These are phyloP conservation scores for Dryas iulia DNA, from an alignment of 1,140 invertebrate genomes.

Conservation along the genomic window DNA sequence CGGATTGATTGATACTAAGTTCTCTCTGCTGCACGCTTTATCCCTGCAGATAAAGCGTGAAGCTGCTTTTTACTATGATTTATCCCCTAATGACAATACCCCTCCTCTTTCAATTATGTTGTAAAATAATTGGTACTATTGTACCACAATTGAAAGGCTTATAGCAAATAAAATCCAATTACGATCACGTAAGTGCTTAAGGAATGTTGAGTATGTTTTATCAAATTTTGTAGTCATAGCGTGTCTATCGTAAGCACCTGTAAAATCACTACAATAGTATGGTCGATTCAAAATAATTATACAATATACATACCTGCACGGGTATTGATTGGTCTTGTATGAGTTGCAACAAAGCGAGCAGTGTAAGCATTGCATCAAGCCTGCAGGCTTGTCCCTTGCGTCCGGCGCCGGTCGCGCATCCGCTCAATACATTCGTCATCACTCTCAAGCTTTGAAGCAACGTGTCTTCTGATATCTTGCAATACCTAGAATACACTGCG, in stretches of 20 bases:
- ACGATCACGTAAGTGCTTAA: neutral
- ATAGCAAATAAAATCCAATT: neutral
- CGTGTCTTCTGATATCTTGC: constrained; percentile 56
- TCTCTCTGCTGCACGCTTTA: no score
- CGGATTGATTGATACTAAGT: no score
- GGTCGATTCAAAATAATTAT: neutral
- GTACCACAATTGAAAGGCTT: no score
- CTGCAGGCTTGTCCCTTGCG: constrained; percentile 59
- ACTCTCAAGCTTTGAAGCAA: constrained; percentile 40
- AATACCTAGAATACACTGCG: constrained; percentile 53
- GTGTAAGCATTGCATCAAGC: constrained; percentile 47
- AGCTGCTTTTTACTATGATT: no score
- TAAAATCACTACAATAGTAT: neutral
- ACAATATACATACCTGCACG: constrained; percentile 52
- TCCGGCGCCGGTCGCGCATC: constrained; percentile 52
- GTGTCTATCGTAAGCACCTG: neutral
- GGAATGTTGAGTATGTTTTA: neutral
- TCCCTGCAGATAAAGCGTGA: no score
- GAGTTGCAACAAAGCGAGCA: constrained; percentile 49
- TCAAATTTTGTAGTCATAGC: neutral
- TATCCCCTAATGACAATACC: no score
- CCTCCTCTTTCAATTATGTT: no score
- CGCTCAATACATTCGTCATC: constrained; percentile 41
- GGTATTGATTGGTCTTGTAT: constrained; percentile 45
- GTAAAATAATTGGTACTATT: no score